These are phyloP conservation scores for Fistularia tabacaria DNA, from an alignment of 2,797 vertebrate genomes.

Conservation along the genomic window DNA sequence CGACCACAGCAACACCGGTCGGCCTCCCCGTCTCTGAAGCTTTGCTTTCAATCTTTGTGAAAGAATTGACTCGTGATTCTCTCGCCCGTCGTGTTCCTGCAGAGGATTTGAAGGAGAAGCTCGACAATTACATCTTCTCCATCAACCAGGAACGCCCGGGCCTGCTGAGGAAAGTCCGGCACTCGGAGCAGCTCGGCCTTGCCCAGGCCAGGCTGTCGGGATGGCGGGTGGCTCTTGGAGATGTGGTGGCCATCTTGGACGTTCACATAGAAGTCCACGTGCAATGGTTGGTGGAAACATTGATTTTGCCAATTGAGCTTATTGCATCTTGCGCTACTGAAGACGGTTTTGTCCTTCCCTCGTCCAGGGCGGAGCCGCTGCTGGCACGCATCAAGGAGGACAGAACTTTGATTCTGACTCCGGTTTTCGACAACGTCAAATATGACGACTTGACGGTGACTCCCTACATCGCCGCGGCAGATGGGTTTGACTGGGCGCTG, in stretches of 20 bases:
- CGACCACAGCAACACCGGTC: slow-evolving; percentile 76
- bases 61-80: not conserved
- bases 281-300: slow-evolving; percentile 56
- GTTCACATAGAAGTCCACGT: slow-evolving; percentile 78
- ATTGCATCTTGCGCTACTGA: too few relatives aligned
- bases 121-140: slow-evolving; percentile 56
- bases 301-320: not conserved
- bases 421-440: slow-evolving; percentile 74
- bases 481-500: slow-evolving; percentile 79
- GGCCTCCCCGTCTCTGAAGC: too few relatives aligned
- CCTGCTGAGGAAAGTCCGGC: slow-evolving; percentile 66
- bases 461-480: slow-evolving; percentile 24
- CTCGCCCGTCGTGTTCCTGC: not conserved
- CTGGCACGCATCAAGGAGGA: slow-evolving; percentile 79
- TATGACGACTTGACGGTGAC: slow-evolving; percentile 66
- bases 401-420: slow-evolving; percentile 70
- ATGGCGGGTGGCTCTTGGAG: slow-evolving; percentile 68
- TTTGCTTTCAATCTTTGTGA: too few relatives aligned
- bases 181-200: slow-evolving; percentile 71
- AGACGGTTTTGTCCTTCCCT: too few relatives aligned
- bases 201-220: slow-evolving; percentile 75
- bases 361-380: slow-evolving; percentile 76
- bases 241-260: slow-evolving; percentile 81
- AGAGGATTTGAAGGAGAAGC: slow-evolving; percentile 65
- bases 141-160: slow-evolving; percentile 56